Conservation (phyloP, 2,797 vertebrate genomes). For the Cephalopachus bancanus region DNA sequence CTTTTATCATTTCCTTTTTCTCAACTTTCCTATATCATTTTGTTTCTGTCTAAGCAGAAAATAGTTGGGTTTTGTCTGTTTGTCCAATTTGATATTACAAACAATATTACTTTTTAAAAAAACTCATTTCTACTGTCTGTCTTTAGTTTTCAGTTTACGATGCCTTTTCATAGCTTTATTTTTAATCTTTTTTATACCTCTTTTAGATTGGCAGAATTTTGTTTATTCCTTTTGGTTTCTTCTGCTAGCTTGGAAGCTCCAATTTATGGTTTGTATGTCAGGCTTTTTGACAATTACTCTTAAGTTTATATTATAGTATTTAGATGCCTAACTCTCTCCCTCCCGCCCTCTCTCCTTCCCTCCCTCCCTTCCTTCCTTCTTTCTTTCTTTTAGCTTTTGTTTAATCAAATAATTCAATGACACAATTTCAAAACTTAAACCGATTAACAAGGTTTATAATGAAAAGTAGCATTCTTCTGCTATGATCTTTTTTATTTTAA, state of each 20-base stretch:
- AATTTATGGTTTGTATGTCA: background rate
- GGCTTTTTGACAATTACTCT: background rate
- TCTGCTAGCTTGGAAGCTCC: background rate
- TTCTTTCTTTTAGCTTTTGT: background rate
- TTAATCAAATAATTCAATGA: background rate
- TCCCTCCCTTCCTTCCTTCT: background rate
- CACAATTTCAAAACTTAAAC: background rate
- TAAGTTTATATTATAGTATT: background rate
- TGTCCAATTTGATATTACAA: background rate
- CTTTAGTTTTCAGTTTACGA: background rate
- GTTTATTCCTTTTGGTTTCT: background rate
- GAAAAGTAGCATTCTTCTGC: background rate
- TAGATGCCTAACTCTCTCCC: background rate
- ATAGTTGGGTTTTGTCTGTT: background rate
- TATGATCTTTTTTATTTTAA: background rate
- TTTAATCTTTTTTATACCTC: background rate
- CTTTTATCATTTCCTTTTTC: background rate
- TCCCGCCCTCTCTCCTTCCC: background rate
- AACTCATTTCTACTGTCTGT: background rate
- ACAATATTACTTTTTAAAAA: background rate
- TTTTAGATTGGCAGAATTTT: background rate
- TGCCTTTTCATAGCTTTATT: background rate
- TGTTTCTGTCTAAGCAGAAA: background rate
- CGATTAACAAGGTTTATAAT: background rate
- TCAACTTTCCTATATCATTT: background rate